Base-by-base conservation (phyloP, 2,888 invertebrate species). In the Micoletzkya japonica region DNA sequence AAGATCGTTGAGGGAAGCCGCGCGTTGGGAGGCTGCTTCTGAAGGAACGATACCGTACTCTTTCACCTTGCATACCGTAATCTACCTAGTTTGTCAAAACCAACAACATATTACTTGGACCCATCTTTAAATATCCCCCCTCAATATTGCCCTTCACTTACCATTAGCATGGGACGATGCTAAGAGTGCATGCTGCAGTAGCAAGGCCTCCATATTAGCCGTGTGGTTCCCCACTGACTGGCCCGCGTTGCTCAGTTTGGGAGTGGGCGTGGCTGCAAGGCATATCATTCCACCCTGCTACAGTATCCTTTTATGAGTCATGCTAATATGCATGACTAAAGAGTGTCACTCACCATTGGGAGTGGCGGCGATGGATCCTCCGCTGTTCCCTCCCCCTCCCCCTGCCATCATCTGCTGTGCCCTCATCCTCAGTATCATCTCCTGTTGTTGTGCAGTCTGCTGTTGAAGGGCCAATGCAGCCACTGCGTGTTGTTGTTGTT, bases 131-230 rank as follows among this genome's bases (percentile, higher is more conserved):
- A n/a, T n/a, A n/a, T n/a, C n/a, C n/a, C n/a, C n/a, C n/a, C n/a
- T n/a, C n/a, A n/a, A n/a, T n/a, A n/a, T n/a, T n/a, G n/a, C 34
- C 34, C 17, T 37, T 50, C 2, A 54, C 64, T 52, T n/a, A 66
- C 64, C 64, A 54, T 28, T 10, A 28, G 10, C n/a, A 10, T 66
- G 39, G 10, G 44, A 44, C 3, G 64, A 66, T 0, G 64, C 24
- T 52, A 66, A 54, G 4, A 78, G 76, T 2, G 76, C 78, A 32
- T 77, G 76, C 50, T 78, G 78, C 7, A 78, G 73, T 50, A 77
- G 44, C 20, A 77, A 37, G 1, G 75, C 72, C 50, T 76, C 74
- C 6, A 54, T 67, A 36, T 10, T 58, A 34, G 57, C 24, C 20
- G 34, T 39, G 24, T 14, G 10, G 10, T 10, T 14, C 20, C 44